phyloP scores from a whole-genome alignment of 2,888 invertebrate genomes.

The Prosopocoilus inquinatus region DNA sequence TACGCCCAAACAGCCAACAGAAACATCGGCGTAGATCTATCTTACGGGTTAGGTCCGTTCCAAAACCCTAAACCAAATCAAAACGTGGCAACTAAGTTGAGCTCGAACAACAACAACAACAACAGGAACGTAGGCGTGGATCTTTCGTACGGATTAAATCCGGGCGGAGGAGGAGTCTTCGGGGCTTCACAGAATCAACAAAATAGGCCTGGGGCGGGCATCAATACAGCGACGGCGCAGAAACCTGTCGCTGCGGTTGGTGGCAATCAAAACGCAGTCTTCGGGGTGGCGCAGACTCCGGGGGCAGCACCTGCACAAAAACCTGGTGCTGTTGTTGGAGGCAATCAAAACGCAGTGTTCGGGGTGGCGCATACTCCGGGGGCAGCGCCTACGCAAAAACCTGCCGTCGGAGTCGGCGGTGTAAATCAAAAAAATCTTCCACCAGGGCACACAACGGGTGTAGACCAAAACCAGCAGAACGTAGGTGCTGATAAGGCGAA shows the following conservation, averaged over 20 bases:
- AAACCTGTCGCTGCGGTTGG: not conserved
- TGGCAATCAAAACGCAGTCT: not conserved
- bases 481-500: not conserved
- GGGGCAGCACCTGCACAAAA: conserved; percentile 4
- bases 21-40: conserved; percentile 14
- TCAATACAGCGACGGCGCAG: conserved; percentile 2
- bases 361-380: not conserved
- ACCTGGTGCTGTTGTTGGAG: not conserved
- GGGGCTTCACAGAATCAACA: no score
- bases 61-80: conserved; percentile 8
- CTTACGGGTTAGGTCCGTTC: conserved; percentile 12
- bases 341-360: not conserved
- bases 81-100: not conserved
- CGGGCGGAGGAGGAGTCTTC: no score
- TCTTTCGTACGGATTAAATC: not conserved
- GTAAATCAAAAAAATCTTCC: conserved; percentile 7
- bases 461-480: not conserved
- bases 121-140: not conserved
- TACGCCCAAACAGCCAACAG: conserved; percentile 11
- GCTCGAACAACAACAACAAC: not conserved
- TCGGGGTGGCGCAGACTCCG: no score
- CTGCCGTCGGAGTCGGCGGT: not conserved
- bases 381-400: conserved; percentile 7
- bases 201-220: not conserved
- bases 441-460: conserved; percentile 1